Percentiles rank a stretch among this genome's conserved stretches.
These are phyloP conservation scores for Serripes groenlandicus DNA, from an alignment of 2,888 invertebrate species.

Conservation along the genomic window DNA sequence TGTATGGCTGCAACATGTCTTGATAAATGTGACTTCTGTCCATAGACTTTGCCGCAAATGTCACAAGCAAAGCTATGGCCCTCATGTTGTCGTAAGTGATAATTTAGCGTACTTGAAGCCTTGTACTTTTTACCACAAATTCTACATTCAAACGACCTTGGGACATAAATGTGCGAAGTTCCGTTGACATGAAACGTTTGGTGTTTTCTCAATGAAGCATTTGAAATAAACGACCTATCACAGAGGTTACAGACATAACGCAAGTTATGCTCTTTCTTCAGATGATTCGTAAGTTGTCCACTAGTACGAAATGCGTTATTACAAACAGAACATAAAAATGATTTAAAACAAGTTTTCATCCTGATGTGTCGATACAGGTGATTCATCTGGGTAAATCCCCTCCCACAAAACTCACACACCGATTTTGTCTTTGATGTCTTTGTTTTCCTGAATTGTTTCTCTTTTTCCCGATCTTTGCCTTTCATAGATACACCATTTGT, in stretches of 20 bases:
- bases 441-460: no score
- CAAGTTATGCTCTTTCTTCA: slow-evolving; percentile 12
- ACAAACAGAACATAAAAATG: slow-evolving; percentile 1
- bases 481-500: no score
- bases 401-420: slow-evolving; percentile 20
- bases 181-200: slow-evolving; percentile 5
- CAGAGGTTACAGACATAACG: slow-evolving; percentile 14
- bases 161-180: not conserved
- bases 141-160: not conserved
- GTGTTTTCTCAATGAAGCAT: not conserved
- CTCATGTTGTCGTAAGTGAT: not conserved
- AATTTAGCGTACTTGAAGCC: slow-evolving; percentile 3
- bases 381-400: not conserved
- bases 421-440: no score
- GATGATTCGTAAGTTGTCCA: not conserved
- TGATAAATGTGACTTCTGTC: slow-evolving; percentile 12
- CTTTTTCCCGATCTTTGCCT: no score
- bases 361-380: slow-evolving; percentile 27
- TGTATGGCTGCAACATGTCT: slow-evolving; percentile 35
- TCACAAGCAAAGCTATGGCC: not conserved
- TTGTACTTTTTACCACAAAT: slow-evolving; percentile 24
- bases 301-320: not conserved
- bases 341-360: not conserved
- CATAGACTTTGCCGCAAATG: slow-evolving; percentile 18
- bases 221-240: slow-evolving; percentile 7